Conservation (phyloP, 2,888 invertebrate genomes). For the Heliconius sara region DNA sequence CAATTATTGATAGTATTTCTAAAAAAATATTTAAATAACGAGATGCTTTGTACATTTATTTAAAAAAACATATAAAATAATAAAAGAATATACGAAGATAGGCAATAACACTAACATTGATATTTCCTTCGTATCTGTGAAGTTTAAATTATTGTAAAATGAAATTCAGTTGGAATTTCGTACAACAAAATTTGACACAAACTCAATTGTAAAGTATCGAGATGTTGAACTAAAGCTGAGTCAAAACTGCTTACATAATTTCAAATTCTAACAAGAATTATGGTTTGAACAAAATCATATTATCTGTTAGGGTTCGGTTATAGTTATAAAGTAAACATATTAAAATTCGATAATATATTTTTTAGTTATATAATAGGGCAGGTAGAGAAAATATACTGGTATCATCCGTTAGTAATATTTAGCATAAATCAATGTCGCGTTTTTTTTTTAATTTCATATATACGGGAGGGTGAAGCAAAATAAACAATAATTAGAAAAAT, state of each 20-base stretch:
- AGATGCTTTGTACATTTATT: neutral
- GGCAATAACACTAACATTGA: neutral
- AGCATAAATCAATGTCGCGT: too few relatives aligned
- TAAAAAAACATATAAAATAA: neutral
- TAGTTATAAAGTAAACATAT: neutral
- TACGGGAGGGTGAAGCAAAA: too few relatives aligned
- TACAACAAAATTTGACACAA: constrained; percentile 40
- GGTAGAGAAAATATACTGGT: neutral
- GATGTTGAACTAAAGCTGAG: constrained; percentile 36
- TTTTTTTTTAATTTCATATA: too few relatives aligned
- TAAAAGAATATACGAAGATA: neutral
- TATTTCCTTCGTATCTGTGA: constrained; percentile 6
- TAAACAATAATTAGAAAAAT: too few relatives aligned
- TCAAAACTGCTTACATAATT: constrained; percentile 39
- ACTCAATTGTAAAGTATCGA: constrained; percentile 43
- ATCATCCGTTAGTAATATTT: too few relatives aligned
- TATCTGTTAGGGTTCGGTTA: neutral
- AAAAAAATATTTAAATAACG: too few relatives aligned
- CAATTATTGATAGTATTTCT: too few relatives aligned
- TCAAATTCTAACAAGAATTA: constrained; percentile 35
- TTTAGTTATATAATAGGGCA: neutral
- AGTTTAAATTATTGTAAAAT: constrained; percentile 24
- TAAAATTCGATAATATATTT: neutral
- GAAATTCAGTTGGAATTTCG: constrained; percentile 33
- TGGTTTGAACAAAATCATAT: constrained; percentile 19